Evolutionary conservation across 2,888 invertebrate genomes (phyloP), one percentile per base, ranked within the genome.

Genomic region (Andrena praecox): DNA sequence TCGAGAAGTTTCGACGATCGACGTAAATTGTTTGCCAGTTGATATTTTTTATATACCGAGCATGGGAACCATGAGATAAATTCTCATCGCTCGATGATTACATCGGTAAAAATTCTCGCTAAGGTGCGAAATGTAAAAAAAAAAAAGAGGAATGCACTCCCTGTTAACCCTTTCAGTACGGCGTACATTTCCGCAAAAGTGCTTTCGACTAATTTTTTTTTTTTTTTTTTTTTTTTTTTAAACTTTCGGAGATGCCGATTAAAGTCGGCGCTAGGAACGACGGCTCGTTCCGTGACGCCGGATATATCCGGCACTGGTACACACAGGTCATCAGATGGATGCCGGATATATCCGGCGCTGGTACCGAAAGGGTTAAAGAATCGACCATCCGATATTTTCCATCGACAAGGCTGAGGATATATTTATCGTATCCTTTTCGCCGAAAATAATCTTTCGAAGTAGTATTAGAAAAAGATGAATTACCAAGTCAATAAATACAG

Each of bases 361-460:
- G 20, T 20, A 20, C 20, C 20, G 20, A 20, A 20, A 20, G 20
- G 20, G 20, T 20, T 52, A 48, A 63, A 60, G 48, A 66, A 27
- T 29, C 8, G 48, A 74, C 50, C 56, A 29, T 69, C 42, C 71
- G 8, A 64, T 48, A 75, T 60, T 59, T 59, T 59, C 27, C 0
- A 8, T 16, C 42, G 1, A 31, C 35, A 75, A 67, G 5, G 7
- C 52, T 8, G 12, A 56, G 4, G 10, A 27, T 64, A 64, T 24
- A 60, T 67, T 71, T 56, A 10, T 50, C 2, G 50, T 20, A 20
- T 29, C 5, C 7, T 60, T n/a, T 62, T 29, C 35, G n/a, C 48
- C 66, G 52, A 71, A 79, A 77, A 72, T 64, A 52, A 75, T 56
- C 8, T 54, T 31, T 66, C 48, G 33, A 27, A 80, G 29, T 70